phyloP scores from a whole-genome alignment of 2,888 invertebrate genomes.

The Diploptera punctata region DNA sequence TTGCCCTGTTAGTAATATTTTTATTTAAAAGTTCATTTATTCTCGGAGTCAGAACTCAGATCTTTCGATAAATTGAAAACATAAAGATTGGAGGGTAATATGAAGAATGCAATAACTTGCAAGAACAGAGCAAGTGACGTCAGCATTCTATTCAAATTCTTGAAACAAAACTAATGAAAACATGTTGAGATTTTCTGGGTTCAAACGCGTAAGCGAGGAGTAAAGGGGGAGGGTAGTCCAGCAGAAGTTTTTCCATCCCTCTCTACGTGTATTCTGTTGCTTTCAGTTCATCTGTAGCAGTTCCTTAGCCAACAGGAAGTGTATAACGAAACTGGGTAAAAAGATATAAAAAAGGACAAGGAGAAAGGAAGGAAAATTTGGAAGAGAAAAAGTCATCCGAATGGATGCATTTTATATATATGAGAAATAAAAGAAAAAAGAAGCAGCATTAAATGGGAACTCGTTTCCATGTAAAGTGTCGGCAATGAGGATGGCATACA shows the following conservation, averaged over 20 bases:
- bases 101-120: no score
- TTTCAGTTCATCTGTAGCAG: constrained; percentile 8
- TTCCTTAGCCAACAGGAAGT: not conserved
- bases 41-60: no score
- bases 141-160: not conserved
- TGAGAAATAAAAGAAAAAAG: not conserved
- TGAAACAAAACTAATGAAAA: not conserved
- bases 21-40: no score
- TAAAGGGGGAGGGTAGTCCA: not conserved
- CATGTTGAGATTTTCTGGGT: no score
- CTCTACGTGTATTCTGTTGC: not conserved
- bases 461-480: constrained; percentile 38
- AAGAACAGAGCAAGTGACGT: no score
- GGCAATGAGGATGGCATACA: constrained; percentile 15
- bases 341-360: not conserved
- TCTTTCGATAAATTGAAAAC: no score
- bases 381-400: not conserved
- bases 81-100: no score
- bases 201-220: no score
- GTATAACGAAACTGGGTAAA: not conserved
- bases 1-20: no score
- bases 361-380: not conserved
- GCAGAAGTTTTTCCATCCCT: not conserved
- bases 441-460: constrained; percentile 28
- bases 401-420: constrained; percentile 11